Conservation (phyloP, 1,140 invertebrate genomes). For the Drosophila sucinea region DNA sequence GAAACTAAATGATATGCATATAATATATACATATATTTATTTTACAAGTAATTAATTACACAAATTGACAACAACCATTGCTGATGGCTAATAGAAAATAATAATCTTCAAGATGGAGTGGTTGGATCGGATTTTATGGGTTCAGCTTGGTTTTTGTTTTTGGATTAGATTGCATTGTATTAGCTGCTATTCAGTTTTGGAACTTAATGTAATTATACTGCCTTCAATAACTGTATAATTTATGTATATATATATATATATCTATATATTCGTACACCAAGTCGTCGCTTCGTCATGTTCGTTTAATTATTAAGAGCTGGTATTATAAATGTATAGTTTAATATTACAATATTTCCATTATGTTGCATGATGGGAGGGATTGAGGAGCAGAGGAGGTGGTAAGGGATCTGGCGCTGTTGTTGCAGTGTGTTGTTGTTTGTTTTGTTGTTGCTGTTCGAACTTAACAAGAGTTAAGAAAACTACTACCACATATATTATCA, state of each 20-base stretch:
- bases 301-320: constrained; percentile 62
- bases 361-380: constrained; percentile 57
- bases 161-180: constrained; percentile 7
- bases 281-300: constrained; percentile 45
- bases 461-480: constrained; percentile 81
- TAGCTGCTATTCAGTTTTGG: constrained; percentile 35
- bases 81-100: constrained; percentile 41
- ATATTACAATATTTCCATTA: constrained; percentile 63
- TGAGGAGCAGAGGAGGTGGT: constrained; percentile 25
- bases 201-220: constrained; percentile 37
- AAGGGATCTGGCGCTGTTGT: constrained; percentile 40
- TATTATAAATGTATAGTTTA: constrained; percentile 30
- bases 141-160: too few relatives aligned
- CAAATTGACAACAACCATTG: constrained; percentile 59
- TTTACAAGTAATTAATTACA: constrained; percentile 60
- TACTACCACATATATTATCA: constrained; percentile 77
- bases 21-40: constrained; percentile 42
- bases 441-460: constrained; percentile 39
- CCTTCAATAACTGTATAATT: constrained; percentile 28
- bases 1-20: constrained; percentile 53
- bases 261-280: constrained; percentile 56
- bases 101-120: constrained; percentile 42
- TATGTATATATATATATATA: constrained; percentile 49
- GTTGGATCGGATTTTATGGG: constrained; percentile 6
- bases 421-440: constrained; percentile 42